Evolutionary conservation across 2,888 invertebrate genomes (phyloP).

Genomic region (Caenorhabditis macrosperma): DNA sequence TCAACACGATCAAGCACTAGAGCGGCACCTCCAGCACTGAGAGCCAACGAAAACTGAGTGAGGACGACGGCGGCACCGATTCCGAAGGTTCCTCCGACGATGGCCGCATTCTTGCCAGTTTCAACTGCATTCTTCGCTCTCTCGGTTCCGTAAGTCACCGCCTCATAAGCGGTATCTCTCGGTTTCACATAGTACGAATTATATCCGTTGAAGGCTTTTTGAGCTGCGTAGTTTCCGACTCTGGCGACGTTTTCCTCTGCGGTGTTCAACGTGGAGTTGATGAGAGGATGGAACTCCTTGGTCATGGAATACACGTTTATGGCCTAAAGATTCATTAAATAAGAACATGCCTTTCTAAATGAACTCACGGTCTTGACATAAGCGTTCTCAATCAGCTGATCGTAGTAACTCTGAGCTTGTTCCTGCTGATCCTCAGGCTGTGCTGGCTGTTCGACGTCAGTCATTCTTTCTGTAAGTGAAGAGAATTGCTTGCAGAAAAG

Average conservation of each 20-base stretch:
- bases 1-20: slow-evolving; percentile 60
- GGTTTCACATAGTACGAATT: slow-evolving; percentile 62
- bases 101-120: slow-evolving; percentile 57
- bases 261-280: slow-evolving; percentile 44
- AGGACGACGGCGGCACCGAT: slow-evolving; percentile 67
- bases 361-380: slow-evolving; percentile 43
- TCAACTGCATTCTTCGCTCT: slow-evolving; percentile 50
- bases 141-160: slow-evolving; percentile 52
- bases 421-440: slow-evolving; percentile 35
- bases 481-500: not conserved
- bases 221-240: slow-evolving; percentile 41
- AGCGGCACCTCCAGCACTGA: slow-evolving; percentile 63
- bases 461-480: slow-evolving; percentile 39
- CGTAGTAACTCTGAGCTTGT: slow-evolving; percentile 55
- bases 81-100: slow-evolving; percentile 62
- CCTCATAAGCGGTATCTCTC: slow-evolving; percentile 50
- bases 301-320: slow-evolving; percentile 50
- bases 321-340: slow-evolving; percentile 34
- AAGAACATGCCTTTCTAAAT: not conserved
- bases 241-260: slow-evolving; percentile 45
- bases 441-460: slow-evolving; percentile 41
- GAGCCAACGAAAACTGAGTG: slow-evolving; percentile 63
- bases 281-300: slow-evolving; percentile 57
- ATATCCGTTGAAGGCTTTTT: slow-evolving; percentile 60
- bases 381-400: slow-evolving; percentile 53